Conservation (phyloP, 2,888 invertebrate species). For the Chloroclystis v-ata region DNA sequence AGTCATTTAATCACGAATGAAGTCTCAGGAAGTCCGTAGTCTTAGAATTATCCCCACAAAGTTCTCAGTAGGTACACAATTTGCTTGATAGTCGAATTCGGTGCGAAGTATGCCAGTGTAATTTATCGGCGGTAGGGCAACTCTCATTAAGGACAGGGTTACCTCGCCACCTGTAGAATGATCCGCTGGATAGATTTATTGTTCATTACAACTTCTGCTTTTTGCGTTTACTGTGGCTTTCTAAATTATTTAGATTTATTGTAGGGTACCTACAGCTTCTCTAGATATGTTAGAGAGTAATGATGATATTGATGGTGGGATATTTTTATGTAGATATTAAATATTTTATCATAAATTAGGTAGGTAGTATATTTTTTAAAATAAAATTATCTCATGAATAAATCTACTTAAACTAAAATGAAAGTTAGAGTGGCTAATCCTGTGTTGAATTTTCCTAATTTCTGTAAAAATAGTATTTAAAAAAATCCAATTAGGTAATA, state of each 20-base stretch:
- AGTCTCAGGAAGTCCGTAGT: conserved; percentile 1
- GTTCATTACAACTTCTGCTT: conserved; percentile 39
- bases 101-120: conserved; percentile 53
- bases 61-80: conserved; percentile 18
- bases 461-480: too few species aligned
- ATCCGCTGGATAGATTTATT: conserved; percentile 52
- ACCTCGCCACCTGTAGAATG: conserved; percentile 68
- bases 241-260: conserved; percentile 6
- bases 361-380: too few species aligned
- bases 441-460: too few species aligned
- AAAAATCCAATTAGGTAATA: too few species aligned
- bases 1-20: too few species aligned
- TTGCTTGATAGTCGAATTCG: conserved; percentile 40
- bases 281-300: background rate
- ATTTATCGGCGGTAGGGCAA: conserved; percentile 63
- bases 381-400: too few species aligned
- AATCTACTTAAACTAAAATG: too few species aligned
- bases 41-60: conserved; percentile 1
- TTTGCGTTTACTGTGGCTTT: conserved; percentile 22
- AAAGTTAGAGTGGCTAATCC: too few species aligned
- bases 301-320: background rate
- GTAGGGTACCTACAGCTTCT: background rate
- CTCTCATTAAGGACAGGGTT: conserved; percentile 57
- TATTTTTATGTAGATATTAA: too few species aligned
- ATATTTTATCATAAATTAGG: too few species aligned